Evolutionary conservation across 2,888 invertebrate species (phyloP), one percentile per base, ranked within the genome.

Genomic region (Dolichomitus sp.): DNA sequence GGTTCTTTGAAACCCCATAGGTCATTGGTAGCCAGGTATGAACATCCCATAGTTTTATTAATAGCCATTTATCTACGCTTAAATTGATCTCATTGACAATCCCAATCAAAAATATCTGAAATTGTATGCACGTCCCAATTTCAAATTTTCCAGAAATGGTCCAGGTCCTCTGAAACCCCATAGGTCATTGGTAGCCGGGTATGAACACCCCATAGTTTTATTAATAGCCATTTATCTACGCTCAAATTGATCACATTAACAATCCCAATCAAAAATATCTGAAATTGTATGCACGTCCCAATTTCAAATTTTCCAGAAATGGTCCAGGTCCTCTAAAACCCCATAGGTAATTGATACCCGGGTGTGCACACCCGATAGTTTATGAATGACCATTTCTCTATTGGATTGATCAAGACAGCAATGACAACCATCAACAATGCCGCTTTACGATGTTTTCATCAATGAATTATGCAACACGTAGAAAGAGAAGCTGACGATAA

Each of bases 381-480:
- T 42, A 11, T 52, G 6, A 4, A 12, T 14, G 9, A 30, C 17
- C 17, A 33, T 42, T 57, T 57, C 12, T 23, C 50, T 63, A n/a
- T n/a, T 4, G 14, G 14, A 50, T 19, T 14, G 33, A 27, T 63
- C 9, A 30, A 33, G 37, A 65, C 14, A 5, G 14, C 19, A 12
- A 3, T 5, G 3, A 4, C 23, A 19, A 63, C 12, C 2, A 27
- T 40, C 23, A 27, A 37, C 48, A 61, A 61, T 33, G 9, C 59
- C 50, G 17, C 23, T n/a, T n/a, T 9, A 37, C 48, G 68, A 52
- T 50, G 30, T 69, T 68, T 19, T 14, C 17, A 23, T 66, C 61
- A 52, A 76, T 69, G 61, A 76, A 76, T 76, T 69, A 40, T 76
- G 50, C 68, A 69, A 76, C 61, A 69, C 48, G 19, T 33, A 19